Conservation (phyloP, 2,888 invertebrate genomes). For the Zygogramma bicolorata region DNA sequence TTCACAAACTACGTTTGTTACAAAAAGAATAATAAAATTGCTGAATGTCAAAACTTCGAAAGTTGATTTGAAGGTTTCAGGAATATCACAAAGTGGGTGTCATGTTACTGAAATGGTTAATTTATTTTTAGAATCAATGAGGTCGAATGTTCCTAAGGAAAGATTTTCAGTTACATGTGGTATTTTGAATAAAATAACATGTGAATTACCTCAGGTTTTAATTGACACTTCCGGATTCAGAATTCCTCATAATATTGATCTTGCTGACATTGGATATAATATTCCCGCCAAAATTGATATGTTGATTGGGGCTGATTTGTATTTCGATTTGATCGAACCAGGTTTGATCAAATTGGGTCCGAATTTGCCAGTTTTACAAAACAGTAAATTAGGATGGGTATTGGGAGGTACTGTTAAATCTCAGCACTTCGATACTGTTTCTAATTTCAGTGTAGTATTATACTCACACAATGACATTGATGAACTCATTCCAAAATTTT, state of each 20-base stretch:
- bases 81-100: background rate
- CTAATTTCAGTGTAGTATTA: background rate
- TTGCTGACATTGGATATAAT: too few relatives aligned
- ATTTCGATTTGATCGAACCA: background rate
- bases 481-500: background rate
- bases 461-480: background rate
- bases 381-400: conserved; percentile 25
- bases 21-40: background rate
- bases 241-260: background rate
- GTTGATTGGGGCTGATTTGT: background rate
- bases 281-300: background rate
- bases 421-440: background rate
- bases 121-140: background rate
- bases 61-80: background rate
- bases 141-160: background rate
- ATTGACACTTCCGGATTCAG: background rate
- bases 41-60: background rate
- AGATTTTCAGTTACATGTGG: background rate
- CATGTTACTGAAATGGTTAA: background rate
- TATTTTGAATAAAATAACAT: background rate
- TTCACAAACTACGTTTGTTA: background rate
- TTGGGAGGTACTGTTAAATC: conserved; percentile 9
- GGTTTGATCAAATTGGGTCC: conserved; percentile 2
- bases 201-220: background rate
- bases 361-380: conserved; percentile 18